Evolutionary conservation across 2,797 vertebrate species (phyloP), one percentile per base, ranked within the genome.

Genomic region (Taeniopygia guttata): DNA sequence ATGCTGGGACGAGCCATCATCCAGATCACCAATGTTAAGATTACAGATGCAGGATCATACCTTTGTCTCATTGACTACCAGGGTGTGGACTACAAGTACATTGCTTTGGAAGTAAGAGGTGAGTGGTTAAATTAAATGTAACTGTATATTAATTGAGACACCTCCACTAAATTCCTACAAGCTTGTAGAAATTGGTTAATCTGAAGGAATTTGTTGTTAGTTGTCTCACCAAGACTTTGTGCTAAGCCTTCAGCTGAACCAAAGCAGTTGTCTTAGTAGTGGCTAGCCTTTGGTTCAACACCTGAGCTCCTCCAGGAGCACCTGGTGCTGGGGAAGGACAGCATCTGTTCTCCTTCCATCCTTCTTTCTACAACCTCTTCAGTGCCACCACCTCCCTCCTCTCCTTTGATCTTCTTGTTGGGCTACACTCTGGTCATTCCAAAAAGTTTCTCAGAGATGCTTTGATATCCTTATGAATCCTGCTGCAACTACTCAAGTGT

Each of bases 31-130:
- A 70, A 43, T 0, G 96, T 99, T 46, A 97, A 90, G 84, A 96
- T 99, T 54, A 97, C 68, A 22, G 99, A 99, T 16, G 96, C 98
- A 0, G 99, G 99, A 16, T 96, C 20, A 5, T 99, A 99, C 81
- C 96, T 96, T 72, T 99, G 99, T 84, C 75, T 98, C 67, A 97
- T 99, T 83, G 68, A 98, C 38, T 97, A 97, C 34, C 83, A 43
- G 13, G 98, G 97, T 0, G 96, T 96, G 27, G 98, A 99, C 96
- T 98, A 98, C 91, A 98, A 98, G 92, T 96, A 96, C 17, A 96
- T 98, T 60, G 95, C 19, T 17, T 96, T 99, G 82, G 94, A 98
- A 72, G 98, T 99, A 78, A 97, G 82, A 97, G 99, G 98, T 99
- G 68, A 97, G 97, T 97, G 60, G 18, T 5, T 40, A 46, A 75